These are phyloP conservation scores for Marasmarcha lunaedactyla DNA, from an alignment of 2,888 invertebrate species.

Conservation along the genomic window DNA sequence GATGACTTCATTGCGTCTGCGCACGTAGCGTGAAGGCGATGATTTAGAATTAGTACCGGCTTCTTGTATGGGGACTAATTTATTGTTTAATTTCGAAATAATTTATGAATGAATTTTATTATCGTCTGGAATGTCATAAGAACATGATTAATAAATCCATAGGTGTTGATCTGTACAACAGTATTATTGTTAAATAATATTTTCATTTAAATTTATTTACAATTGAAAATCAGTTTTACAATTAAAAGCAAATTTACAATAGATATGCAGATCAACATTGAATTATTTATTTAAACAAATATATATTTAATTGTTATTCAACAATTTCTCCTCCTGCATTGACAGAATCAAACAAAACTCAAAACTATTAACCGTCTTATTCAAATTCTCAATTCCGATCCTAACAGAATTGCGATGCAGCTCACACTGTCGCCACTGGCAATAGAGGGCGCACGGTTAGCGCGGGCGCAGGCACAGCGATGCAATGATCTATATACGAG, in stretches of 20 bases:
- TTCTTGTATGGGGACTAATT: too few species aligned
- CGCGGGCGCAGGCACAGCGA: slow-evolving; percentile 59
- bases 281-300: too few species aligned
- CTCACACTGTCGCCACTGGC: slow-evolving; percentile 30
- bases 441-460: slow-evolving; percentile 54
- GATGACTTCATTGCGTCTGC: slow-evolving; percentile 14
- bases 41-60: slow-evolving; percentile 3
- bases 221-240: too few species aligned
- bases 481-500: slow-evolving; percentile 69
- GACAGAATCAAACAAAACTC: background rate
- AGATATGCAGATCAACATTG: too few species aligned
- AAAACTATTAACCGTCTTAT: too few species aligned
- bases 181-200: slow-evolving; percentile 17
- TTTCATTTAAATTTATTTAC: too few species aligned
- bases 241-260: too few species aligned
- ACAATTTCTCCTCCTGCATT: too few species aligned
- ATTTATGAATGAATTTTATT: too few species aligned
- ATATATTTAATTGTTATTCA: too few species aligned
- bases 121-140: too few species aligned
- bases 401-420: slow-evolving; percentile 6
- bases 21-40: slow-evolving; percentile 9
- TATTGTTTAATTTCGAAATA: too few species aligned
- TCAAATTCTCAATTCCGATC: background rate
- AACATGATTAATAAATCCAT: background rate
- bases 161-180: slow-evolving; percentile 8